Evolutionary conservation across 1,140 invertebrate species (phyloP).

Genomic region (Ostrea denselamellosa): DNA sequence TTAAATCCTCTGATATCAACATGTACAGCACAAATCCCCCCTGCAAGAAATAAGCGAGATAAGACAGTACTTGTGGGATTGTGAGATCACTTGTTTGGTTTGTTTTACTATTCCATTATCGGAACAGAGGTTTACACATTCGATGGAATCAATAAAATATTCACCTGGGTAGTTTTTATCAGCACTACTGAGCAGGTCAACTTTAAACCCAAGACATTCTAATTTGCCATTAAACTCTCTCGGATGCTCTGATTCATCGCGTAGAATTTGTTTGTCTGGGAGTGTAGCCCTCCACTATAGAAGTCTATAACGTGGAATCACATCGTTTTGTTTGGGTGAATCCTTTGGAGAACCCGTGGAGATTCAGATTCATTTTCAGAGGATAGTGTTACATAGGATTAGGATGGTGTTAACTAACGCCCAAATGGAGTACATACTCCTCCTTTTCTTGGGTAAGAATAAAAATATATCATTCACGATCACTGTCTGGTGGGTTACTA

Average conservation of each 20-base stretch:
- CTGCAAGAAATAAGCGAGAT: background rate
- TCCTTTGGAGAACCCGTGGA: background rate
- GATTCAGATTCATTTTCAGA: background rate
- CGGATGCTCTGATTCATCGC: background rate
- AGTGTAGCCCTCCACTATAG: background rate
- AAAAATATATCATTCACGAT: background rate
- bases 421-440: constrained; percentile 22
- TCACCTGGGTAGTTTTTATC: constrained; percentile 11
- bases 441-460: constrained; percentile 3
- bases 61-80: background rate
- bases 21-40: background rate
- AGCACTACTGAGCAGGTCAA: background rate
- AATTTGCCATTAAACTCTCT: background rate
- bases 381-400: background rate
- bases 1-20: background rate
- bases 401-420: constrained; percentile 19
- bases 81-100: background rate
- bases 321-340: background rate
- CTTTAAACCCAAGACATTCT: constrained; percentile 17
- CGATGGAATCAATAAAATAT: constrained; percentile 7
- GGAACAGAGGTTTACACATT: background rate
- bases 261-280: background rate
- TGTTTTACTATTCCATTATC: constrained; percentile 11
- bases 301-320: background rate
- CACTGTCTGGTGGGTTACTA: background rate